Evolutionary conservation across 2,888 invertebrate species (phyloP).

Genomic region (Chaitophorus viminalis): DNA sequence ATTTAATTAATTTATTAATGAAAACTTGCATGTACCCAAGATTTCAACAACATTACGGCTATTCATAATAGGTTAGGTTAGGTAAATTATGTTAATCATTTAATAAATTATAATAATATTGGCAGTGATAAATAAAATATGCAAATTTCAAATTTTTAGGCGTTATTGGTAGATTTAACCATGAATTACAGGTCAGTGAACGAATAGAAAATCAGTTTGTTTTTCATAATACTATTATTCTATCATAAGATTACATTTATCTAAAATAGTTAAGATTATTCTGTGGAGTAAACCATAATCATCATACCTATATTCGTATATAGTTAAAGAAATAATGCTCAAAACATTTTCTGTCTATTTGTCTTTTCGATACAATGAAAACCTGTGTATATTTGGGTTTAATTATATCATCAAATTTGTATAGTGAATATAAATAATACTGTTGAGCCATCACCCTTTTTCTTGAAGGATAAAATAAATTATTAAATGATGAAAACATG

Average conservation of each 20-base stretch:
- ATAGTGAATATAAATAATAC: conserved; percentile 31
- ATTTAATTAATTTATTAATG: neutral
- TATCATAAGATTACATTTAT: neutral
- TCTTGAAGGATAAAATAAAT: conserved; percentile 53
- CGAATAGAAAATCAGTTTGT: conserved; percentile 15
- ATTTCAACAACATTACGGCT: neutral
- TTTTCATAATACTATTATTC: neutral
- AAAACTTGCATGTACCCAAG: neutral
- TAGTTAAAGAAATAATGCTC: neutral
- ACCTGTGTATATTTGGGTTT: neutral
- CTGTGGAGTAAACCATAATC: neutral
- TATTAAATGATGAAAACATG: conserved; percentile 27
- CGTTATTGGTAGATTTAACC: conserved; percentile 24
- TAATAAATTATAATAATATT: neutral
- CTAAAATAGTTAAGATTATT: neutral
- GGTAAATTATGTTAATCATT: neutral
- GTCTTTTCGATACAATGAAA: neutral
- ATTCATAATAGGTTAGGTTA: neutral
- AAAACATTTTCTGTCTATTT: neutral
- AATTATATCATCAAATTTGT: conserved; percentile 31
- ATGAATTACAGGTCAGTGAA: conserved; percentile 29
- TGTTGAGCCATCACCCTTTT: conserved; percentile 29
- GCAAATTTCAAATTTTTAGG: conserved; percentile 38
- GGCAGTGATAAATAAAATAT: conserved; percentile 11
- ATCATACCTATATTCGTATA: too few relatives aligned